These are phyloP conservation scores for Brachionichthys hirsutus DNA, from an alignment of 2,113 vertebrate genomes.

Conservation along the genomic window DNA sequence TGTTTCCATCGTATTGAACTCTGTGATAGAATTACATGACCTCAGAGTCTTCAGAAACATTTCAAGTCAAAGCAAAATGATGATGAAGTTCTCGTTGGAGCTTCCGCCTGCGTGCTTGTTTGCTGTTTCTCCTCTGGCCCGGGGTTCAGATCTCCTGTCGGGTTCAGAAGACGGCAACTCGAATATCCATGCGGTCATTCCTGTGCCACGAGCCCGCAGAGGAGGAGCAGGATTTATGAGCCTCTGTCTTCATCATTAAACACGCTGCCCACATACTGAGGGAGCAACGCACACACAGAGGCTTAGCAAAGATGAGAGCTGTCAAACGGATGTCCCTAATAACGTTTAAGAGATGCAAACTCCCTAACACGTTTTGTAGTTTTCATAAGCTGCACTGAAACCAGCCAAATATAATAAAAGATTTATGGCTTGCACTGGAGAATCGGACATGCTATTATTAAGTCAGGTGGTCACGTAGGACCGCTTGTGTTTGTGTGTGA, in stretches of 20 bases:
- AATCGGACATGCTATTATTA: constrained; percentile 14
- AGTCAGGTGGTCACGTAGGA: constrained; percentile 6
- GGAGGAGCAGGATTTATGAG: constrained; percentile 48
- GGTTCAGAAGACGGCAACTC: constrained; percentile 43
- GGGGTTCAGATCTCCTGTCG: constrained; percentile 23
- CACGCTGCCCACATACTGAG: constrained; percentile 36
- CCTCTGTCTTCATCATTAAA: constrained; percentile 41
- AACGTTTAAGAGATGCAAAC: constrained; percentile 40
- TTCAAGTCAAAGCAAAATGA: no score
- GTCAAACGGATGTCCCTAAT: constrained; percentile 19
- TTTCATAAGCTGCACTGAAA: constrained; percentile 36
- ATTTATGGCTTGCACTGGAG: constrained; percentile 12
- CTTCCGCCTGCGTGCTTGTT: constrained; percentile 20
- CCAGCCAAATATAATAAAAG: constrained; percentile 9
- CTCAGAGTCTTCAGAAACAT: no score
- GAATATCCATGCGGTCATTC: constrained; percentile 58
- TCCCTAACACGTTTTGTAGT: constrained; percentile 11
- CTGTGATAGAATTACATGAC: no score
- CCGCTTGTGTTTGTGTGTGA: neutral
- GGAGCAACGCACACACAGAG: constrained; percentile 1
- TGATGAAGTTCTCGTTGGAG: neutral
- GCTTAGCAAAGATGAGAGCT: constrained; percentile 23
- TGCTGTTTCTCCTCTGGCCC: constrained; percentile 14
- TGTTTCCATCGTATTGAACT: neutral
- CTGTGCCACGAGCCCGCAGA: constrained; percentile 26